Conservation (phyloP, 2,113 vertebrate genomes). For the Microcebus murinus region DNA sequence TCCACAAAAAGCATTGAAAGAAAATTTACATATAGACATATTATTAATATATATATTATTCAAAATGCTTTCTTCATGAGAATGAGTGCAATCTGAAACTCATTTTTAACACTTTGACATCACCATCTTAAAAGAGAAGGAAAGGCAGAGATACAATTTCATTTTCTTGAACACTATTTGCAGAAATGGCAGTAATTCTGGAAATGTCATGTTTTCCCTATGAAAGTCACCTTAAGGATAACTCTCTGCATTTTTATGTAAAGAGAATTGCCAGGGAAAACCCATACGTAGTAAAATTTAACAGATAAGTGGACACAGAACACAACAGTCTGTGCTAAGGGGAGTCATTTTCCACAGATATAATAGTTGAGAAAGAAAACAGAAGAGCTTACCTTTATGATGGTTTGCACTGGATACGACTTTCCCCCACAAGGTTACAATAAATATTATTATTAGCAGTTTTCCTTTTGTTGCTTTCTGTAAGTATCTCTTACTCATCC, state of each 20-base stretch:
- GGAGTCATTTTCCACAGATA: neutral
- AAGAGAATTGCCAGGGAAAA: neutral
- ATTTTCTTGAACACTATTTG: conserved; percentile 29
- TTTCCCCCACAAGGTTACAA: conserved; percentile 93
- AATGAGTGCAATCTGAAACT: conserved; percentile 20
- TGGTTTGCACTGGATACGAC: conserved; percentile 89
- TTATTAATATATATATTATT: neutral
- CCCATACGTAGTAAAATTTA: neutral
- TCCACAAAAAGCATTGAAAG: neutral
- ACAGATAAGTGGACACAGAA: neutral
- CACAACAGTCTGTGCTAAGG: neutral
- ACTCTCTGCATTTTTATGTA: conserved; percentile 32
- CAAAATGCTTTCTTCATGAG: conserved; percentile 62
- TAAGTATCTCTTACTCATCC: conserved; percentile 96
- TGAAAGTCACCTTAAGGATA: conserved; percentile 42
- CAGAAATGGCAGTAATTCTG: conserved; percentile 11
- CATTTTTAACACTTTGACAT: conserved; percentile 44
- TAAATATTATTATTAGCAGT: conserved; percentile 94
- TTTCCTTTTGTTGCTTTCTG: conserved; percentile 93
- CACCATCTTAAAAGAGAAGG: conserved; percentile 25
- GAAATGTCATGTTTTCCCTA: conserved; percentile 21
- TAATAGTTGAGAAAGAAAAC: neutral
- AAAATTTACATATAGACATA: neutral
- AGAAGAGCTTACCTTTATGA: conserved; percentile 91
- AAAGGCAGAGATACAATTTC: conserved; percentile 1